Evolutionary conservation across 2,113 vertebrate species (phyloP), one percentile per base, ranked within the genome.

Genomic region (Isichthys henryi): DNA sequence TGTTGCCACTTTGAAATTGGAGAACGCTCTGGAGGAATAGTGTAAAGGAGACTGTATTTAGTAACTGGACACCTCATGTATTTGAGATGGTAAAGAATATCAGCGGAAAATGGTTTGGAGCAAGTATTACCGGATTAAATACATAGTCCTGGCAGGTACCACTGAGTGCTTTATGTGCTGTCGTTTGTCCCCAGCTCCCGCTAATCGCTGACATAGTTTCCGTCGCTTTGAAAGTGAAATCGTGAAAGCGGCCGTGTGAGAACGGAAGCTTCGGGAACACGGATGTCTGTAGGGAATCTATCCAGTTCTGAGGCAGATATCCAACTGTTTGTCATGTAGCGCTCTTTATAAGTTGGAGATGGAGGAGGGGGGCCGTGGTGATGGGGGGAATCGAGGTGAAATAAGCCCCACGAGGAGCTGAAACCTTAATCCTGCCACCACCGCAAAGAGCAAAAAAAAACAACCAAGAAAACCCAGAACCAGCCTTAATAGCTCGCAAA

Each of bases 401-500:
- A 53, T 53, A 9, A 53, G 49, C 13, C 50, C 85, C 13, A 10
- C 2, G 17, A 23, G 21, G 82, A 48, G 82, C 48, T 19, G 85
- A 56, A 88, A 88, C 56, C 31, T 85, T 88, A 88, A 90, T 89
- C 27, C 90, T 89, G 88, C 48, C 90, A 91, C n/a, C 90, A 83
- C 90, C 39, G 82, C 77, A 35, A 91, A 45, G 83, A 89, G 50
- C 48, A 53, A 48, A 90, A 87, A 86, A 83, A 56, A 0, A 7
- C n/a, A 74, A 48, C 31, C 45, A 80, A 27, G 85, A 84, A 87
- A 88, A 85, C 85, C 88, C 88, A 88, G 88, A 82, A 52, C 5
- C 13, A 87, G 89, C 88, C 11, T 91, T 96, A 96, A 96, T 96
- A 93, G 95, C 93, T 94, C 92, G 93, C 94, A 96, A 96, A 96